Percentiles rank a stretch among this genome's conserved stretches.
Evolutionary conservation across 2,888 invertebrate species (phyloP).

Genomic region (Escarpia spicata): DNA sequence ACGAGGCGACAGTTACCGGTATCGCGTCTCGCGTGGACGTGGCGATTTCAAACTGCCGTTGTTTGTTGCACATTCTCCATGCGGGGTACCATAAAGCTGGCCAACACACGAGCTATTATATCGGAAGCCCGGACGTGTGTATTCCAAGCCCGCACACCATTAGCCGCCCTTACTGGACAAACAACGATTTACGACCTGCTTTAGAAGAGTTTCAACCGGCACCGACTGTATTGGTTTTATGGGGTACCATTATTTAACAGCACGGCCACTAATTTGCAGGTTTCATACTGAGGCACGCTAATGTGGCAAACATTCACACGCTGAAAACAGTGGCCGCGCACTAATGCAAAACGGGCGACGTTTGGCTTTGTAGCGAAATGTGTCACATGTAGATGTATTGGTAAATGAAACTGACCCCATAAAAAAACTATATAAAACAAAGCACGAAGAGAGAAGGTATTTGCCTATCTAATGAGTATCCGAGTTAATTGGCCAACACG

Average conservation of each 20-base stretch:
- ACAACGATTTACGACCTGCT: neutral
- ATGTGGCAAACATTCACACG: neutral
- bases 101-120: neutral
- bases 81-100: neutral
- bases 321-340: neutral
- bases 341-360: neutral
- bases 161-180: slow-evolving; percentile 2
- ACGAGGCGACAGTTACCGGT: neutral
- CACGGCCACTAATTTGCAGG: neutral
- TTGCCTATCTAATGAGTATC: no score
- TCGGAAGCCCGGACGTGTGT: neutral
- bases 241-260: slow-evolving; percentile 4
- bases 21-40: neutral
- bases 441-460: no score
- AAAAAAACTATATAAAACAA: no score
- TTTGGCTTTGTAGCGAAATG: neutral
- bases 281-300: neutral
- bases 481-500: no score
- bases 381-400: neutral
- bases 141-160: slow-evolving; percentile 16
- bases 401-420: no score
- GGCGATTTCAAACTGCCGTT: neutral
- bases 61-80: neutral
- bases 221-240: slow-evolving; percentile 16
- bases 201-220: neutral